phyloP scores from a whole-genome alignment of 2,797 vertebrate species.

The Enteromius viviparus region DNA sequence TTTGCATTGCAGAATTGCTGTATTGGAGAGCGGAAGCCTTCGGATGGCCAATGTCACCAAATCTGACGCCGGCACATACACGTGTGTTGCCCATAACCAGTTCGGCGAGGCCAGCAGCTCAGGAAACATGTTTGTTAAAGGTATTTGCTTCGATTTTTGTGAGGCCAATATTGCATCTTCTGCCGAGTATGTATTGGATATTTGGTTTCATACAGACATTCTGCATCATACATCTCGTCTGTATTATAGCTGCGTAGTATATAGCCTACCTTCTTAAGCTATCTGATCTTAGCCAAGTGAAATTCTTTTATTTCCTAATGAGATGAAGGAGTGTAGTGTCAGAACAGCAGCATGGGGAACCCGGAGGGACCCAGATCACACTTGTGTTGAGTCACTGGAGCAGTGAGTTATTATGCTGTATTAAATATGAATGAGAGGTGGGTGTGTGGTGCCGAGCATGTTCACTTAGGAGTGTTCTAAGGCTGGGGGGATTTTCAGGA shows the following conservation, averaged over 20 bases:
- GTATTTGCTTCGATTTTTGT: slow-evolving; percentile 69
- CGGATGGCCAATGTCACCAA: slow-evolving; percentile 90
- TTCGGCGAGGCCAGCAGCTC: slow-evolving; percentile 93
- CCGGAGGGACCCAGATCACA: slow-evolving; percentile 61
- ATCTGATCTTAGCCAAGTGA: slow-evolving; percentile 30
- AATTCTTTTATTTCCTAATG: slow-evolving; percentile 66
- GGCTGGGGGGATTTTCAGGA: slow-evolving; percentile 46
- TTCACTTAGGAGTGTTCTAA: slow-evolving; percentile 41
- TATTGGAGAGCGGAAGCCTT: slow-evolving; percentile 89
- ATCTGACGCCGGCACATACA: slow-evolving; percentile 88
- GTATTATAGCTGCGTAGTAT: slow-evolving; percentile 11
- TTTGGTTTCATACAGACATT: background rate
- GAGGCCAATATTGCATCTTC: background rate
- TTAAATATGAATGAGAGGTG: slow-evolving; percentile 77
- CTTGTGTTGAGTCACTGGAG: slow-evolving; percentile 65
- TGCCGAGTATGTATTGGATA: background rate
- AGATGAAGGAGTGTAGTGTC: slow-evolving; percentile 54
- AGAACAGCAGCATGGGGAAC: slow-evolving; percentile 62
- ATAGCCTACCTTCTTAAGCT: slow-evolving; percentile 21
- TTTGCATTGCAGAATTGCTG: slow-evolving; percentile 76
- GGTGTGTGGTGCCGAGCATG: slow-evolving; percentile 67
- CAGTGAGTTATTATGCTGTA: slow-evolving; percentile 74
- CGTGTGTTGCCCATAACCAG: slow-evolving; percentile 91
- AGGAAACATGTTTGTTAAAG: slow-evolving; percentile 92
- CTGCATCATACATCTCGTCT: background rate